phyloP scores from a whole-genome alignment of 1,140 invertebrate genomes.

The Nautilus pompilius region DNA sequence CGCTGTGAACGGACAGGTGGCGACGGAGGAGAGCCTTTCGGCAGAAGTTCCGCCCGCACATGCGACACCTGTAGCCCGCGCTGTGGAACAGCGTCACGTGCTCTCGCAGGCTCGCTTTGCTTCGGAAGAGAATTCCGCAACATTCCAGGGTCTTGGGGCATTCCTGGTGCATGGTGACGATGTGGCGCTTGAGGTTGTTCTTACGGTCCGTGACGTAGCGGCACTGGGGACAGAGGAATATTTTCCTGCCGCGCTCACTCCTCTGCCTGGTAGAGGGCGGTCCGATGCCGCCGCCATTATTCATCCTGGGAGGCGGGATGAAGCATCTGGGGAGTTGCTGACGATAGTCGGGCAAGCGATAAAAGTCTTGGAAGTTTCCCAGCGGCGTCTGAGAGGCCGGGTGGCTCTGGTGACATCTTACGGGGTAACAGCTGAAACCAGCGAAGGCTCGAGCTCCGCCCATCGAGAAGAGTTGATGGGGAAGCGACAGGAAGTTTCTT shows the following conservation, averaged over 20 bases:
- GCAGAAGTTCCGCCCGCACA: conserved; percentile 54
- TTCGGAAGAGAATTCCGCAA: conserved; percentile 49
- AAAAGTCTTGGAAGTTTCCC: no score
- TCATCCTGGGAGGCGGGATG: no score
- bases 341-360: no score
- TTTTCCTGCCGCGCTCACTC: not conserved
- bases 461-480: no score
- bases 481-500: no score
- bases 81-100: conserved; percentile 48
- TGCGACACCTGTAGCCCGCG: conserved; percentile 50
- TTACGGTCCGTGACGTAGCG: conserved; percentile 53
- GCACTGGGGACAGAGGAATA: conserved; percentile 41
- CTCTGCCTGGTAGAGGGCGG: no score
- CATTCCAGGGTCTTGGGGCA: conserved; percentile 46
- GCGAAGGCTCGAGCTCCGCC: no score
- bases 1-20: conserved; percentile 55
- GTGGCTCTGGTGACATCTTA: no score
- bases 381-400: no score
- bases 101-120: conserved; percentile 51
- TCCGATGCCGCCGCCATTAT: no score
- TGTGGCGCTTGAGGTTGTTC: conserved; percentile 57
- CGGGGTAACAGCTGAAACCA: no score
- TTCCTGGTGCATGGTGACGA: conserved; percentile 54
- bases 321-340: no score
- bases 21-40: conserved; percentile 56